Evolutionary conservation across 2,113 vertebrate species (phyloP), one percentile per base, ranked within the genome.

Genomic region (Ammodytes marinus): DNA sequence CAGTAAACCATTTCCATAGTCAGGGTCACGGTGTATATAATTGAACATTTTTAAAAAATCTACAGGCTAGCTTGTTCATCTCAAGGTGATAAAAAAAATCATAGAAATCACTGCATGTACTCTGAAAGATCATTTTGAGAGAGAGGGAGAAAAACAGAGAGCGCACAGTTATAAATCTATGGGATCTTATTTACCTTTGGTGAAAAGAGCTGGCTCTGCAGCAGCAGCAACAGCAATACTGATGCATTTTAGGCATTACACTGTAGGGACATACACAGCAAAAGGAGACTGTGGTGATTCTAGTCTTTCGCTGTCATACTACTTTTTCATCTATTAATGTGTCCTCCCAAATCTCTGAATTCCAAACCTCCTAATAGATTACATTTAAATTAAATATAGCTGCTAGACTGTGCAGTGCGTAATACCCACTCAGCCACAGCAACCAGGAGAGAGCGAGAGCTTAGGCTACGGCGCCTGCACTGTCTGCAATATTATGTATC

Each of bases 101-200:
- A 73, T 82, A 61, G 84, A 91, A 86, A 91, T 85, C 68, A 64
- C 50, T 77, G 88, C 80, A 37, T 86, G 74, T 80, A 67, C 85
- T 91, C 79, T 72, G 27, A 75, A 82, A 89, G 89, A 91, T 90
- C 93, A 92, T 88, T 77, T 27, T 27, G 27, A 27, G 27, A 27
- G 27, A 72, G 2, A 67, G 57, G 53, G 53, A 13, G 74, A 8
- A 46, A 46, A 74, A 67, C 74, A 50, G 58, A 79, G 80, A 54
- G 59, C 11, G 63, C 37, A 12, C 14, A 65, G 61, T 61, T 66
- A 85, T 89, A 89, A 90, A 90, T 92, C 79, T 75, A 64, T 13
- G n/a, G 17, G 43, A 77, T 72, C 69, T 88, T 87, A 80, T 92
- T 91, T 92, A 92, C 84, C 87, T 87, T 81, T 63, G 61, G 50